A percentile compares a stretch with the other conserved stretches of the same genome.
Conservation (phyloP, 35 echinoderm and acorn worm species). For the Ophiothrix spiculata region DNA sequence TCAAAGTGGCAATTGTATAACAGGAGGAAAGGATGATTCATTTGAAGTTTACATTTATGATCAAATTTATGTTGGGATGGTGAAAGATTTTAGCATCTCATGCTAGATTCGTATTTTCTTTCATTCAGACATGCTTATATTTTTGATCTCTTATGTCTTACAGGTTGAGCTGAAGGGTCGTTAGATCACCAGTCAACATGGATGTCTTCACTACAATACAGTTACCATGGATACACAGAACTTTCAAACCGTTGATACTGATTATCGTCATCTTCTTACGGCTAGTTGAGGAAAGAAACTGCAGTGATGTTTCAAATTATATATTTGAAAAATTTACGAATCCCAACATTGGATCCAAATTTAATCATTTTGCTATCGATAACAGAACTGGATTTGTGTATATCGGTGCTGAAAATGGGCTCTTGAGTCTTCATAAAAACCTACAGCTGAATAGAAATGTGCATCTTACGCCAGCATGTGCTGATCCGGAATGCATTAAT, state of each 20-base stretch:
- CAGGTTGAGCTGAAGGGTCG: too few species aligned
- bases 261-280: neutral
- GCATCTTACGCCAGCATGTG: neutral
- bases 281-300: neutral
- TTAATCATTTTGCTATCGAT: conserved; percentile 39
- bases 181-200: too few species aligned
- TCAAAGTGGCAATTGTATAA: too few species aligned
- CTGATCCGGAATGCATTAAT: conserved; percentile 2
- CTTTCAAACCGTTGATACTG: neutral
- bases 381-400: conserved; percentile 41
- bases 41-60: too few species aligned
- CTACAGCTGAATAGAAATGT: neutral
- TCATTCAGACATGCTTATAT: too few species aligned
- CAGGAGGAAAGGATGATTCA: too few species aligned
- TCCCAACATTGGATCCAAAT: conserved; percentile 3
- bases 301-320: neutral
- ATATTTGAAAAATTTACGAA: neutral
- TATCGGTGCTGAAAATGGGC: conserved; percentile 26
- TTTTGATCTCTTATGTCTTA: too few species aligned
- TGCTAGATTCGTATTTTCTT: too few species aligned
- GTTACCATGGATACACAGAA: neutral
- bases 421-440: conserved; percentile 41
- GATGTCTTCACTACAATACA: neutral
- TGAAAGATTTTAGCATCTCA: too few species aligned
- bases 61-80: too few species aligned